Base-by-base conservation (phyloP, 1,140 invertebrate genomes). In the Zaprionus davidi region DNA sequence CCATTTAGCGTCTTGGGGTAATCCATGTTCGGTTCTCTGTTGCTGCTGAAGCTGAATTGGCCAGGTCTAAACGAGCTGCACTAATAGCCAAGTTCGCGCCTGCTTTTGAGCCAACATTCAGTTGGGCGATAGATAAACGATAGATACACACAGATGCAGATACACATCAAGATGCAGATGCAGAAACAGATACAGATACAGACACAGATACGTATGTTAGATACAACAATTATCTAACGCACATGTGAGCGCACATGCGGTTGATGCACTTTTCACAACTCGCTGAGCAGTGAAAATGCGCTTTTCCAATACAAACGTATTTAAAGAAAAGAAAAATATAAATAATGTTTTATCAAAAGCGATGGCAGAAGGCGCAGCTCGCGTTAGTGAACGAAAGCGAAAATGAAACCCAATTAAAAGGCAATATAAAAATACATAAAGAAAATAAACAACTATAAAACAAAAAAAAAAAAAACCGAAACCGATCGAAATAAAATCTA, bases 261-360 rank as follows among this genome's bases (percentile, higher is more conserved):
- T 91, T 91, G 90, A 91, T 91, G 90, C 90, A 86, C 90, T 91
- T 71, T 91, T 91, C 82, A 91, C 87, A 83, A 81, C 49, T 79
- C 72, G 87, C 81, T 91, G 87, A 87, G 73, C 83, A 91, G 81
- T 69, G 82, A 91, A 91, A 91, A 90, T 90, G 85, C 81, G 70
- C 65, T 73, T 85, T 62, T 58, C 58, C 31, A 58, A 56, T 56
- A 56, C 26, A 82, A 81, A 68, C 65, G 71, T 56, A 76, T 72
- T 71, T 62, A 73, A 58, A 58, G 49, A 69, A 63, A 60, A 73
- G 66, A 74, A 55, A 26, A 75, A 64, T 59, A 20, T 63, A 15
- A 67, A 60, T 41, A 36, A 44, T 59, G 20, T 57, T 44, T 31
- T 49, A 66, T 34, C 38, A 38, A 15, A 49, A 62, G 67, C 62